Base-by-base conservation (phyloP, 23 tunicate species). In the Oikopleura albicans region DNA sequence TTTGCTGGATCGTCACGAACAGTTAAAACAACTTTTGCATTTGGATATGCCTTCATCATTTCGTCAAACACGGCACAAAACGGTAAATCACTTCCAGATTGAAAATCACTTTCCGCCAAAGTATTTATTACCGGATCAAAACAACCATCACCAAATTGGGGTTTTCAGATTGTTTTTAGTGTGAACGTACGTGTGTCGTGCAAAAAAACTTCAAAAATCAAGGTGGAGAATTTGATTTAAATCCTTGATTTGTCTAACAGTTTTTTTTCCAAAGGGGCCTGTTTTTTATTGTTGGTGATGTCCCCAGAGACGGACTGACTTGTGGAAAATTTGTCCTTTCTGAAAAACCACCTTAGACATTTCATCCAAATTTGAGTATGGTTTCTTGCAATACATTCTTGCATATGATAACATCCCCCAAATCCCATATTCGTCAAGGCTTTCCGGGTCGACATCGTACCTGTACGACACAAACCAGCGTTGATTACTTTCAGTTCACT, bases 391-490 rank as follows among this genome's bases (percentile, higher is more conserved):
- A 71, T 71, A 2, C 37, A 16, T 16, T 31, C 79, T 29, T 71
- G 79, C 79, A 71, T 71, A 29, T 71, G 79, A 71, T 71, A 71
- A 31, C 79, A 71, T 2, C 4, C 4, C 2, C 37, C 36, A 71
- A 71, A 71, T 4, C 79, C 79, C 34, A 12, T 71, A 37, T 71
- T 37, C 4, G 2, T 29, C 4, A 71, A 29, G 2, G 35, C 27
- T 71, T 71, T 27, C 37, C 79, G 33, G 37, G 79, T 71, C 2
- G 79, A 71, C 79, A 71, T 71, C 4, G 79, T 71, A 22, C 79
- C 79, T 12, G 79, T 71, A 2, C 79, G 79, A 71, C 79, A 71
- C 36, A 71, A 31, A 22, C 79, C 79, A 71, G 79, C 79, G 37
- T 29, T 29, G 33, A 71, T 71, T 34, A 71, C 35, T 71, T 71